A percentile compares a stretch with the other conserved stretches of the same genome.
phyloP scores from a whole-genome alignment of 2,888 invertebrate species.

The Agrotis segetum region DNA sequence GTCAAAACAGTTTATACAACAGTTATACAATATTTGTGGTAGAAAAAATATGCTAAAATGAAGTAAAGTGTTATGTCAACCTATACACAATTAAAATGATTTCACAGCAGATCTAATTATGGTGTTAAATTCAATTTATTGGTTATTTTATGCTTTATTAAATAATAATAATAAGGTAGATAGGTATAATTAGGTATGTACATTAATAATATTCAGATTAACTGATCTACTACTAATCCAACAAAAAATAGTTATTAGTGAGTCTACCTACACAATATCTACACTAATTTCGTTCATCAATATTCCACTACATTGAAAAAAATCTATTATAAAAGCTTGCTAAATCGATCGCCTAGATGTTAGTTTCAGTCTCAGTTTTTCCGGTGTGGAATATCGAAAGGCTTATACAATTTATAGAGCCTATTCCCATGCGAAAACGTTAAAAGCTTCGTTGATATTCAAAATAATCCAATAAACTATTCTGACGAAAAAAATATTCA shows the following conservation, averaged over 20 bases:
- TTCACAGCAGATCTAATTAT: too few relatives aligned
- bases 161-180: too few relatives aligned
- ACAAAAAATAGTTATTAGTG: background rate
- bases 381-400: conserved; percentile 10
- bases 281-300: background rate
- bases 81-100: too few relatives aligned
- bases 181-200: too few relatives aligned
- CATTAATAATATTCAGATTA: too few relatives aligned
- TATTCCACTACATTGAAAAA: background rate
- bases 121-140: too few relatives aligned
- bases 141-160: too few relatives aligned
- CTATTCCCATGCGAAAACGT: conserved; percentile 30
- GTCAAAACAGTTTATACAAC: too few relatives aligned
- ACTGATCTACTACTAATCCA: too few relatives aligned
- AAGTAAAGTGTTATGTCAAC: too few relatives aligned
- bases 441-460: conserved; percentile 37
- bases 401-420: conserved; percentile 22
- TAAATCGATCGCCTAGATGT: background rate
- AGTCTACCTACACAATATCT: background rate
- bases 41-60: too few relatives aligned
- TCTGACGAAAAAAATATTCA: conserved; percentile 9
- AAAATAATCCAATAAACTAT: conserved; percentile 20
- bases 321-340: background rate
- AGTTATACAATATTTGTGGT: too few relatives aligned
- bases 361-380: background rate